Conservation (phyloP, 2,113 vertebrate genomes). For the Romanogobio albipinnatus region DNA sequence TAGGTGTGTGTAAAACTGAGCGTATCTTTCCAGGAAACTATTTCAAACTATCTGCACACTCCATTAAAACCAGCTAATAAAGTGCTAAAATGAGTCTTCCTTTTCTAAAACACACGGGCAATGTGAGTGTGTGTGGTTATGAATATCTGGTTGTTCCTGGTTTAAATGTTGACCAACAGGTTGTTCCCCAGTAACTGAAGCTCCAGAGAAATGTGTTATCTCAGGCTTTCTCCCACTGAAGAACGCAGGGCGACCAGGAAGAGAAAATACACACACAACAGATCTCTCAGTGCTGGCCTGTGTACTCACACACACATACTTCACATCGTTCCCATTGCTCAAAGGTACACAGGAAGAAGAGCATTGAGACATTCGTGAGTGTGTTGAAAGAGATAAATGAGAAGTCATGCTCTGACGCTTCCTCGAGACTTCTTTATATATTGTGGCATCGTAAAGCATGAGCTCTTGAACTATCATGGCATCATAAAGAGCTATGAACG, state of each 20-base stretch:
- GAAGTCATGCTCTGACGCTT: background rate
- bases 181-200: constrained; percentile 23
- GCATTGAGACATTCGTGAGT: background rate
- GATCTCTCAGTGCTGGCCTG: background rate
- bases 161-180: constrained; percentile 5
- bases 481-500: background rate
- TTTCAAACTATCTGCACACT: background rate
- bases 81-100: background rate
- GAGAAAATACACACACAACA: background rate
- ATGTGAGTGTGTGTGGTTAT: background rate
- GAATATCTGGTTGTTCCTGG: background rate
- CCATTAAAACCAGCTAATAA: background rate
- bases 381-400: background rate
- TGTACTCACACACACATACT: background rate
- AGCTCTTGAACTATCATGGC: background rate
- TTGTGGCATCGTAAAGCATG: background rate
- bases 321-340: background rate
- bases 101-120: background rate
- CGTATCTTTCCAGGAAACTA: background rate
- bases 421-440: background rate
- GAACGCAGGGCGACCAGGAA: background rate
- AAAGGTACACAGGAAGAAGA: background rate
- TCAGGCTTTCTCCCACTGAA: background rate
- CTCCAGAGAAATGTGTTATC: background rate
- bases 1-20: background rate